phyloP scores from a whole-genome alignment of 2,113 vertebrate genomes.

The Potamarius usumacintae region DNA sequence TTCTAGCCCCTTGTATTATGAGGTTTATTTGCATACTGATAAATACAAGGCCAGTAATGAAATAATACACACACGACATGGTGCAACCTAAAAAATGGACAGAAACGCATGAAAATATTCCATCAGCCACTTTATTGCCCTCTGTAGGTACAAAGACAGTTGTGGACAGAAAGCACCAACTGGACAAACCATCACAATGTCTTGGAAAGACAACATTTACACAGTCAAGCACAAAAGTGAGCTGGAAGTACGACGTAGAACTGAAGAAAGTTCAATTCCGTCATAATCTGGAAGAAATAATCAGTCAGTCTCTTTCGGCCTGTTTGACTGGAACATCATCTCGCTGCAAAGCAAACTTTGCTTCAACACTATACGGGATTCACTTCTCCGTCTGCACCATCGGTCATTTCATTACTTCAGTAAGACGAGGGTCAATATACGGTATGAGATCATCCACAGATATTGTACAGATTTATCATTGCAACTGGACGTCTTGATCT shows the following conservation, averaged over 20 bases:
- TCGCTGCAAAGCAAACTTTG: not conserved
- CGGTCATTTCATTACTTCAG: not conserved
- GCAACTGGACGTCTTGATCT: slow-evolving; percentile 7
- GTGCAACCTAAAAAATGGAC: not conserved
- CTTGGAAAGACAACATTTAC: slow-evolving; percentile 17
- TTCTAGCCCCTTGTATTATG: not conserved
- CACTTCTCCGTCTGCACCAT: not conserved
- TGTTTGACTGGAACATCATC: not conserved
- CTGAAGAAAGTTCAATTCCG: not conserved
- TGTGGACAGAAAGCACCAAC: slow-evolving; percentile 30
- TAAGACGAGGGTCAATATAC: not conserved
- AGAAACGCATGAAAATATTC: not conserved
- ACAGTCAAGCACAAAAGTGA: slow-evolving; percentile 15
- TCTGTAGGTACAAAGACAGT: slow-evolving; percentile 24
- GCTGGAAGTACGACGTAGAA: not conserved
- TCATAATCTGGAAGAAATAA: not conserved
- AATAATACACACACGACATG: not conserved
- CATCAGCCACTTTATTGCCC: slow-evolving; percentile 51
- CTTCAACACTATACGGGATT: not conserved
- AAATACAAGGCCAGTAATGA: not conserved
- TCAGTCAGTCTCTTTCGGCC: not conserved
- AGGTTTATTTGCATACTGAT: not conserved
- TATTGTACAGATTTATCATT: slow-evolving; percentile 27
- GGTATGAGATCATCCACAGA: slow-evolving; percentile 18
- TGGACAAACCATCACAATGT: slow-evolving; percentile 15